Conservation (phyloP, 2,888 invertebrate genomes). For the Xestia sexstrigata region DNA sequence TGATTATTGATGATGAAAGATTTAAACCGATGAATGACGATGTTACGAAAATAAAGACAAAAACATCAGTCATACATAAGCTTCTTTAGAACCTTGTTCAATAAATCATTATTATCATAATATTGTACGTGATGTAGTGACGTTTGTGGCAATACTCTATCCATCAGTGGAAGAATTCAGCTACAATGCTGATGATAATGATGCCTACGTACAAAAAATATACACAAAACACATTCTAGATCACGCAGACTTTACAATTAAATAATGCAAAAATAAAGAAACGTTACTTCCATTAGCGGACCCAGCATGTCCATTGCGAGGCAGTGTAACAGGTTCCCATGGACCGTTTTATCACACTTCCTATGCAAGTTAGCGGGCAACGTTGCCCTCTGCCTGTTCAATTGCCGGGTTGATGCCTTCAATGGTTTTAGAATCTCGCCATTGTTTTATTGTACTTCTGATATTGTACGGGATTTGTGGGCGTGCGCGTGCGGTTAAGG, state of each 20-base stretch:
- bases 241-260: neutral
- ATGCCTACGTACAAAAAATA: neutral
- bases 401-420: conserved; percentile 62
- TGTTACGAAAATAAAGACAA: neutral
- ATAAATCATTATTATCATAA: neutral
- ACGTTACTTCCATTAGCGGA: neutral
- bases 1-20: neutral
- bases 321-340: conserved; percentile 67
- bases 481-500: conserved; percentile 43
- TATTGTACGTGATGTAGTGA: neutral
- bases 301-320: conserved; percentile 39
- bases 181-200: neutral
- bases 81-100: neutral
- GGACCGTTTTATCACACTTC: conserved; percentile 81
- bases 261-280: neutral
- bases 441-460: conserved; percentile 68
- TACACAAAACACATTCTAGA: neutral
- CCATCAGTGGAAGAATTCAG: neutral
- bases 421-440: conserved; percentile 62
- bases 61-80: neutral
- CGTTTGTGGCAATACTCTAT: neutral
- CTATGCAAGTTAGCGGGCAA: conserved; percentile 69
- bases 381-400: conserved; percentile 63
- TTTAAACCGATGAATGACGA: neutral
- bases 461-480: conserved; percentile 57